Evolutionary conservation across 2,888 invertebrate genomes (phyloP).

Genomic region (Halictus quadricinctus): DNA sequence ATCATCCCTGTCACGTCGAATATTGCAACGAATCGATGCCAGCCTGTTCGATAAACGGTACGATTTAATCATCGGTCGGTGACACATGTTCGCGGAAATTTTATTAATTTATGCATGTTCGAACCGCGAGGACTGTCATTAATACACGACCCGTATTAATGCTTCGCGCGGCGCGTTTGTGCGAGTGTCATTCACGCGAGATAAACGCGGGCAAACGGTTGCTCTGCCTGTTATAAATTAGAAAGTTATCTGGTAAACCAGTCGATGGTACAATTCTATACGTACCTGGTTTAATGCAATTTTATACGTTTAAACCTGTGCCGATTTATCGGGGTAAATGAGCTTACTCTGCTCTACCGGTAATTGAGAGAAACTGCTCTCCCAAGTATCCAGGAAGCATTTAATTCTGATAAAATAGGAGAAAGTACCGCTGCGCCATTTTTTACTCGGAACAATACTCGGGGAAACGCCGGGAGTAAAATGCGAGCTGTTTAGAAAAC

Average conservation of each 20-base stretch:
- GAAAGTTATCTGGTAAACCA: slow-evolving; percentile 30
- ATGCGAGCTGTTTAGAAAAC: not conserved
- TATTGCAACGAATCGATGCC: slow-evolving; percentile 19
- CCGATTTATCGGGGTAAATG: slow-evolving; percentile 18
- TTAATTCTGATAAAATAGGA: slow-evolving; percentile 1
- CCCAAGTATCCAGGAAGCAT: not conserved
- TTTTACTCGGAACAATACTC: not conserved
- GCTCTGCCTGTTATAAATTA: slow-evolving; percentile 41
- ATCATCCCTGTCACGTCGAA: slow-evolving; percentile 20
- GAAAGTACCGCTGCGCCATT: not conserved
- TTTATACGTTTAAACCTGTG: not conserved
- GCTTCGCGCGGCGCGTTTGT: not conserved
- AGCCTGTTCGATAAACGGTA: slow-evolving; percentile 23
- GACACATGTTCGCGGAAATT: slow-evolving; percentile 30
- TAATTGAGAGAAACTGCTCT: slow-evolving; percentile 13
- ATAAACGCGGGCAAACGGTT: slow-evolving; percentile 17
- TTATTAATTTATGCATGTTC: slow-evolving; percentile 40
- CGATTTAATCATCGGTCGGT: slow-evolving; percentile 34
- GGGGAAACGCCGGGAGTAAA: not conserved
- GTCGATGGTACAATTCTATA: not conserved
- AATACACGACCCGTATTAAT: slow-evolving; percentile 34
- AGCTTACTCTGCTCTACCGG: not conserved
- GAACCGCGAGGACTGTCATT: slow-evolving; percentile 29
- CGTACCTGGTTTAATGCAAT: slow-evolving; percentile 9
- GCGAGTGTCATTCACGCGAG: slow-evolving; percentile 16